These are phyloP conservation scores for Rhabdornis inornatus DNA, from an alignment of 2,113 vertebrate genomes.

Conservation along the genomic window DNA sequence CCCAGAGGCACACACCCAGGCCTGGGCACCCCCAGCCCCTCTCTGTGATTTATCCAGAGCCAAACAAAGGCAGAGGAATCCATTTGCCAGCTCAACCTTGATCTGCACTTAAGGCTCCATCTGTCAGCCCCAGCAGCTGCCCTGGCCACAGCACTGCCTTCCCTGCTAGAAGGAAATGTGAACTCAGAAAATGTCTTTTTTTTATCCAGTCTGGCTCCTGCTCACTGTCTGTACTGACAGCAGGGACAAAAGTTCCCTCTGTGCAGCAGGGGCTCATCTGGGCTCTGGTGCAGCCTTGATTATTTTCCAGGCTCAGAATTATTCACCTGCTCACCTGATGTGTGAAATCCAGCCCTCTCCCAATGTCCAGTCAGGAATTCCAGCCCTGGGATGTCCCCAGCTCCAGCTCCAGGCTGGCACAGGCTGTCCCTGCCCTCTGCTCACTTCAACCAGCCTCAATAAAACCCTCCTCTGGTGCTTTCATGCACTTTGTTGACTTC, in stretches of 20 bases:
- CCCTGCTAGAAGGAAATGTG: not conserved
- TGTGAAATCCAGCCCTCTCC: not conserved
- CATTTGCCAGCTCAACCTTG: conserved; percentile 34
- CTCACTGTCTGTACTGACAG: not conserved
- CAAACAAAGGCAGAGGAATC: not conserved
- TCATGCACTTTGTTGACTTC: not conserved
- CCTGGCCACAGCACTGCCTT: not conserved
- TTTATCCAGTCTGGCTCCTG: not conserved
- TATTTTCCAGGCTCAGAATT: not conserved
- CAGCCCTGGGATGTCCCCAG: not conserved
- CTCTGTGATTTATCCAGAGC: not conserved
- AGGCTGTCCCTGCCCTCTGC: not conserved
- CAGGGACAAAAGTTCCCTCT: not conserved
- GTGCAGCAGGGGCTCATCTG: fast-evolving
- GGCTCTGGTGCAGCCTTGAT: not conserved
- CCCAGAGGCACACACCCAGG: not conserved
- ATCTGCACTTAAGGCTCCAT: conserved; percentile 52
- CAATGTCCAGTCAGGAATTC: not conserved
- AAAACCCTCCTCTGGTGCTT: not conserved
- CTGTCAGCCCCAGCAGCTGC: conserved; percentile 46
- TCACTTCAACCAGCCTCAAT: not conserved
- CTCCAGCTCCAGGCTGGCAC: not conserved
- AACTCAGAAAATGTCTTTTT: not conserved
- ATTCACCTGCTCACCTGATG: not conserved
- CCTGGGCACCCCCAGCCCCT: not conserved